A percentile compares a stretch with the other conserved stretches of the same genome.
Evolutionary conservation across 1,140 invertebrate species (phyloP).

Genomic region (Drosophila miranda): DNA sequence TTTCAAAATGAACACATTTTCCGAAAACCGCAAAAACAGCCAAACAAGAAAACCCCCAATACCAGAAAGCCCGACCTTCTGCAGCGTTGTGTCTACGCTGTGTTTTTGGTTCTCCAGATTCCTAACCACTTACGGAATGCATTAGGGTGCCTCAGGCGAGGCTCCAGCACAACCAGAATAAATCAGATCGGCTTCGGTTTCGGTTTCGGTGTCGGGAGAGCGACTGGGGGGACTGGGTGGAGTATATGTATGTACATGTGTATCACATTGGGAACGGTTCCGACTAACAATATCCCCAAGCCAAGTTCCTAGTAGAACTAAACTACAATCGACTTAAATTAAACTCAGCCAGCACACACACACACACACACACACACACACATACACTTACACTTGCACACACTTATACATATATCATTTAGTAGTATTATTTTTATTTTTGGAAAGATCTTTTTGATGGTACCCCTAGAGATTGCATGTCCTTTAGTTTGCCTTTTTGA

Average conservation of each 20-base stretch:
- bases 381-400: neutral
- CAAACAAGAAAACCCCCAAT: constrained; percentile 12
- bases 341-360: constrained; percentile 8
- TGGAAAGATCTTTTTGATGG: constrained; percentile 2
- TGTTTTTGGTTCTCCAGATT: constrained; percentile 33
- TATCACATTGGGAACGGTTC: constrained; percentile 6
- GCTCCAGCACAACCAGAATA: neutral
- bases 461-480: constrained; percentile 30
- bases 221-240: constrained; percentile 27
- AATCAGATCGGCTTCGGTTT: constrained; percentile 16
- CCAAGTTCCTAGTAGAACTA: constrained; percentile 26
- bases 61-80: constrained; percentile 27
- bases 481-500: neutral
- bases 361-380: constrained; percentile 1
- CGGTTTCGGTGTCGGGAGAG: neutral
- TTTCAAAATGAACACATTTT: neutral
- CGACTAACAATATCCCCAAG: constrained; percentile 24
- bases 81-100: constrained; percentile 24
- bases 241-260: constrained; percentile 4
- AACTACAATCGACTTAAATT: constrained; percentile 5
- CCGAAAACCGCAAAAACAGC: neutral
- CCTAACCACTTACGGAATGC: constrained; percentile 33
- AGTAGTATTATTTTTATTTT: constrained; percentile 20
- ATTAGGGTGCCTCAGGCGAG: constrained; percentile 23
- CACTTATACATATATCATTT: constrained; percentile 26